Evolutionary conservation across 2,113 vertebrate species (phyloP).

Genomic region (Lagopus leucura): DNA sequence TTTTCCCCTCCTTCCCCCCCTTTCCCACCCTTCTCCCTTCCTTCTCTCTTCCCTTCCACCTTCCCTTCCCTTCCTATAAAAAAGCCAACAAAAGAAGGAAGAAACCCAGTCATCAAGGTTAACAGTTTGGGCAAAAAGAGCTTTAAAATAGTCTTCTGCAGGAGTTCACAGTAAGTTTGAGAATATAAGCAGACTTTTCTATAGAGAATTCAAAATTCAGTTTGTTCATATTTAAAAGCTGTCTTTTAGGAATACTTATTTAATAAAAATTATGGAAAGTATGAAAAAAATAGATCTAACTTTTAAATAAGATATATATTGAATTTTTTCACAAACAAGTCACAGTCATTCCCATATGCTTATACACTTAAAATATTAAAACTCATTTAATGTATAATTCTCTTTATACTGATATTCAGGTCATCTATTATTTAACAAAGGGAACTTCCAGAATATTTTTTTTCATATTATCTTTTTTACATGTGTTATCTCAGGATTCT

Average conservation of each 20-base stretch:
- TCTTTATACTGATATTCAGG: background rate
- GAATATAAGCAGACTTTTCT: background rate
- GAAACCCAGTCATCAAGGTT: background rate
- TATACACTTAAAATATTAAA: constrained; percentile 26
- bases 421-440: background rate
- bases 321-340: background rate
- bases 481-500: background rate
- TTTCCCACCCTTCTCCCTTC: no score
- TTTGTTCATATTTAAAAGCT: background rate
- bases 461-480: background rate
- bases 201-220: background rate
- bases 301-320: background rate
- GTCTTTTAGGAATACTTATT: background rate
- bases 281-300: background rate
- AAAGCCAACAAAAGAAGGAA: background rate
- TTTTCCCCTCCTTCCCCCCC: no score
- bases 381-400: background rate
- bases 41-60: no score
- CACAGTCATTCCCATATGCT: background rate
- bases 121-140: background rate
- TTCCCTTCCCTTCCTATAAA: background rate
- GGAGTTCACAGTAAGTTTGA: background rate
- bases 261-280: background rate
- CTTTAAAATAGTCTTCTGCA: background rate
- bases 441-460: background rate